Evolutionary conservation across 2,888 invertebrate genomes (phyloP).

Genomic region (Hypsopygia costalis): DNA sequence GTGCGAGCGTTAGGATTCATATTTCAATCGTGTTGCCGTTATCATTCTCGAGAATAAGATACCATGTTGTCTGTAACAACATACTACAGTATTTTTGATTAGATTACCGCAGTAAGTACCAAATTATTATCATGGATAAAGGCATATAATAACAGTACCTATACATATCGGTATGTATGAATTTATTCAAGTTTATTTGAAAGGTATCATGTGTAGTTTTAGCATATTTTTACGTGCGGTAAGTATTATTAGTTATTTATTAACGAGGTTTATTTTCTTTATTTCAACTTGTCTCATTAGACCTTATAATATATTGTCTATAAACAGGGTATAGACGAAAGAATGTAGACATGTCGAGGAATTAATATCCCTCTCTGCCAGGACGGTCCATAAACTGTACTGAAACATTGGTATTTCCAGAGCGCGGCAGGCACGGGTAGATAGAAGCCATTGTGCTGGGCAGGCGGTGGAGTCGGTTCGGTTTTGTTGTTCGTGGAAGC

Average conservation of each 20-base stretch:
- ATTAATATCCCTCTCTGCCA: constrained; percentile 5
- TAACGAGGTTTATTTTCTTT: too few relatives aligned
- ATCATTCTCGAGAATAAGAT: constrained; percentile 28
- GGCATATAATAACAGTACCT: too few relatives aligned
- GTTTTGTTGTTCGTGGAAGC: constrained; percentile 72
- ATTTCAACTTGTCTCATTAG: too few relatives aligned
- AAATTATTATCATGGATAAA: too few relatives aligned
- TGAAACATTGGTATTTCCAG: constrained; percentile 44
- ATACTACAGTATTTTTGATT: constrained; percentile 12
- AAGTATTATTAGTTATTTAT: too few relatives aligned
- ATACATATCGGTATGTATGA: too few relatives aligned
- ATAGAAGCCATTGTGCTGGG: constrained; percentile 46
- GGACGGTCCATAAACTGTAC: constrained; percentile 22
- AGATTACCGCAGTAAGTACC: constrained; percentile 9
- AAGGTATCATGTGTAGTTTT: too few relatives aligned
- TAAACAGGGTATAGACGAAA: too few relatives aligned
- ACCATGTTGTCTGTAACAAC: constrained; percentile 16
- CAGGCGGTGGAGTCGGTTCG: constrained; percentile 43
- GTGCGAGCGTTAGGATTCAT: constrained; percentile 35
- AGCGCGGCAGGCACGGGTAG: constrained; percentile 32
- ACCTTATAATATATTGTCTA: too few relatives aligned
- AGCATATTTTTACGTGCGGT: too few relatives aligned
- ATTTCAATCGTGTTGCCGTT: constrained; percentile 31
- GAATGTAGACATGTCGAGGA: neutral
- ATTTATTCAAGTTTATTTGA: too few relatives aligned